Evolutionary conservation across 1,140 invertebrate genomes (phyloP), one percentile per base, ranked within the genome.

Genomic region (Rhizoglyphus robini): DNA sequence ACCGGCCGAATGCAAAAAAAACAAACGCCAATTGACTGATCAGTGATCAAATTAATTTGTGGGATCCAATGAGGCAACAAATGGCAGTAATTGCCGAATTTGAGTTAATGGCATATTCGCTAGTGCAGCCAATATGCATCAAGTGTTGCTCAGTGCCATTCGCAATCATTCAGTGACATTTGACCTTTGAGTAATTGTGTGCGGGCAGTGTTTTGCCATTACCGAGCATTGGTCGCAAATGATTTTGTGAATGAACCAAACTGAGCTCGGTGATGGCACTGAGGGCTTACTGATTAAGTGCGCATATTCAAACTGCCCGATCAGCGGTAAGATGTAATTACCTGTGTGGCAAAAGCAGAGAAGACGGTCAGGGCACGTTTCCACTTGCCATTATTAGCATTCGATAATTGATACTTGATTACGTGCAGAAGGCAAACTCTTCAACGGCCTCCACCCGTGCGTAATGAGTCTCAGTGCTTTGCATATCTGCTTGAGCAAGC

Each of bases 341-440:
- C 51, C 51, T 54, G 23, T 54, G 51, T 11, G 51, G 51, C 51
- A 54, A 8, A 5, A 23, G 20, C 51, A 27, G 51, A 20, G 8
- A 54, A 23, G 51, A 54, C 20, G 51, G 51, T 23, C 20, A 5
- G 51, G 51, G 51, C 51, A 54, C 51, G 51, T 54, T 54, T 54
- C 51, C 51, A 54, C 20, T 54, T 54, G 20, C 51, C 51, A 54
- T 54, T 54, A 54, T 54, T 54, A 54, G 20, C 51, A 54, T 54
- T 54, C 51, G 51, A 54, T 54, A 54, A 54, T 54, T 54, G 51
- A 54, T 54, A 54, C 51, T 54, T 54, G 8, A 54, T 54, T 54
- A 54, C 51, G 51, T 46, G 20, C 20, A 20, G 51, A 8, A 54
- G 51, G 20, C 8, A 54, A 54, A 54, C 51, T 54, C 51, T 54